Base-by-base conservation (phyloP, 2,888 invertebrate genomes). In the Troides aeacus region DNA sequence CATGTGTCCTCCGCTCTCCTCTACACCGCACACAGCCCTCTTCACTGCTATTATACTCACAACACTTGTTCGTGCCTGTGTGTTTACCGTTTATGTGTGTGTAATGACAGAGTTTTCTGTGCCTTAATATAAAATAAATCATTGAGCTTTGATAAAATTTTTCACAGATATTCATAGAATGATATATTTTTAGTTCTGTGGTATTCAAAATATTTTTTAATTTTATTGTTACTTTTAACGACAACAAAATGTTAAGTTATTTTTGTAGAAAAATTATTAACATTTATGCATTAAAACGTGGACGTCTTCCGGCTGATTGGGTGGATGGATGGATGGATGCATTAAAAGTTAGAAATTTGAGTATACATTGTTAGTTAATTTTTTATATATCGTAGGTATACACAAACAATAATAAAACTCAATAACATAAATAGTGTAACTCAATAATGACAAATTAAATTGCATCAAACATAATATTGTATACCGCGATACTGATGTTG, bases 1-100 rank as follows among this genome's bases (percentile, higher is more conserved):
- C 73, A 69, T 71, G 72, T 76, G 75, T 76, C 76, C 75, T 76
- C 77, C 76, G 74, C 70, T 78, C 77, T 77, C 77, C 76, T 76
- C 78, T 75, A 73, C 68, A 62, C 70, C 72, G 57, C 72, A 72
- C 71, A 71, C 72, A 70, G 58, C 53, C 61, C 63, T 68, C 69
- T 64, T 15, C 18, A 39, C 36, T 62, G 64, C 70, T 15, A 30
- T 46, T 64, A 70, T 57, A 64, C 57, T 23, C 17, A 72, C 66
- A 57, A 17, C 21, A 57, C 63, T 66, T 69, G 18, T 60, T 53
- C 68, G 63, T 74, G 73, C 72, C 23, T 15, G n/a, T 15, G n/a
- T 50, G 60, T 56, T 64, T 24, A 24, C 42, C 46, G 58, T 57
- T 24, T 12, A 42, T 59, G 64, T 64, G 64, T 58, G 65, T 62